Percentiles rank a stretch among this genome's conserved stretches.
phyloP scores from a whole-genome alignment of 2,797 vertebrate genomes.

The Sebastiscus albofasciatus region DNA sequence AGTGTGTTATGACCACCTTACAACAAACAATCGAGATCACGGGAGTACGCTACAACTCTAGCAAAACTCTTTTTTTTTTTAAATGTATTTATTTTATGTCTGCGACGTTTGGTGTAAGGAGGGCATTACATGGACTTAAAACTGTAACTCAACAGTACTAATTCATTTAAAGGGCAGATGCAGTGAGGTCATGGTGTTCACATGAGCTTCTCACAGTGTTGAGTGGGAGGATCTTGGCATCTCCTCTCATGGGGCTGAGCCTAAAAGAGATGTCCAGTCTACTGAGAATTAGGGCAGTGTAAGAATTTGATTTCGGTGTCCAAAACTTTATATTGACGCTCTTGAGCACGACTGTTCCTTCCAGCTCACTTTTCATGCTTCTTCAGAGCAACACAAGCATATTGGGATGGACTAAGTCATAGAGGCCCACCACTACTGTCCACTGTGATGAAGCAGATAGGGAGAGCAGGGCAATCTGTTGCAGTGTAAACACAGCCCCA shows the following conservation, averaged over 20 bases:
- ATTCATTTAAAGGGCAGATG: conserved; percentile 58
- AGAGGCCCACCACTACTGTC: conserved; percentile 34
- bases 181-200: conserved; percentile 75
- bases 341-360: not conserved
- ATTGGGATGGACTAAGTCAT: not conserved
- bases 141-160: conserved; percentile 57
- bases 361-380: not conserved
- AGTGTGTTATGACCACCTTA: not conserved
- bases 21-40: not conserved
- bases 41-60: not conserved
- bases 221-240: conserved; percentile 73
- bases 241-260: conserved; percentile 20
- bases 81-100: not conserved
- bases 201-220: conserved; percentile 59
- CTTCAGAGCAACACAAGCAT: not conserved
- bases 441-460: conserved; percentile 46
- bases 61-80: not conserved
- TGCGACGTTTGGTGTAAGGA: not conserved
- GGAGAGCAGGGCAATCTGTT: conserved; percentile 70
- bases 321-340: not conserved
- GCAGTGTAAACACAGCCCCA: conserved; percentile 83
- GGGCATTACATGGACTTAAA: conserved; percentile 15
- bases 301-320: conserved; percentile 12
- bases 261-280: conserved; percentile 25
- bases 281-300: not conserved